phyloP scores from a whole-genome alignment of 1,140 invertebrate genomes.

The Lordiphosa clarofinis region DNA sequence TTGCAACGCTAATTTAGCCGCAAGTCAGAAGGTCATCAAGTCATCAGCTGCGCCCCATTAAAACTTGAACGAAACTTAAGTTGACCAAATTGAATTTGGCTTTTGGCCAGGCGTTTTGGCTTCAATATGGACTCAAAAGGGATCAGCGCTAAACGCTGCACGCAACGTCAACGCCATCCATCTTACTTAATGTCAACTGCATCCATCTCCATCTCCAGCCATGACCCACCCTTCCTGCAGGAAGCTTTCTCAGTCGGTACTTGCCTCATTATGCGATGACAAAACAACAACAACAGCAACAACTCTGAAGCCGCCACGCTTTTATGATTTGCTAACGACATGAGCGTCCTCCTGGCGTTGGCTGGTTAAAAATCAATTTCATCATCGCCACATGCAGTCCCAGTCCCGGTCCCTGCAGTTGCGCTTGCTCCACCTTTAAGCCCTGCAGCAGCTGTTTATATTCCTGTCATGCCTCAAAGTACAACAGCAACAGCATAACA shows the following conservation, averaged over 20 bases:
- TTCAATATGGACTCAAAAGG: conserved; percentile 68
- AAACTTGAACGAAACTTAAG: conserved; percentile 59
- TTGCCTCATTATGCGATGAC: conserved; percentile 70
- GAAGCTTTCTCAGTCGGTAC: not conserved
- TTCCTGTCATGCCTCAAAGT: conserved; percentile 59
- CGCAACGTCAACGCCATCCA: conserved; percentile 68
- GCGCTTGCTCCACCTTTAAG: conserved; percentile 8
- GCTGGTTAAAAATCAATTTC: conserved; percentile 73
- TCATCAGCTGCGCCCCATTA: conserved; percentile 51
- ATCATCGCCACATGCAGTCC: conserved; percentile 46
- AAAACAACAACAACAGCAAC: conserved; percentile 40
- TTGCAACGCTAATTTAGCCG: conserved; percentile 73
- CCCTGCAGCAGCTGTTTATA: conserved; percentile 20
- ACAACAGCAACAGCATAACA: conserved; percentile 31
- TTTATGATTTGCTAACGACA: conserved; percentile 77
- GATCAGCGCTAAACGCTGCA: conserved; percentile 73
- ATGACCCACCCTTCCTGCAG: not conserved
- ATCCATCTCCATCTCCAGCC: conserved; percentile 32
- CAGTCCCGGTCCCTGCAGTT: not conserved
- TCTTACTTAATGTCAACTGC: conserved; percentile 75
- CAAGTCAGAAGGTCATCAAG: conserved; percentile 53
- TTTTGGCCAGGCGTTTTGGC: conserved; percentile 28
- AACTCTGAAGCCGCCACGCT: conserved; percentile 58
- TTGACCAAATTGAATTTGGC: conserved; percentile 69
- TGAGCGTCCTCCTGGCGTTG: conserved; percentile 24